Evolutionary conservation across 2,797 vertebrate species (phyloP).

Genomic region (Tragelaphus oryx): DNA sequence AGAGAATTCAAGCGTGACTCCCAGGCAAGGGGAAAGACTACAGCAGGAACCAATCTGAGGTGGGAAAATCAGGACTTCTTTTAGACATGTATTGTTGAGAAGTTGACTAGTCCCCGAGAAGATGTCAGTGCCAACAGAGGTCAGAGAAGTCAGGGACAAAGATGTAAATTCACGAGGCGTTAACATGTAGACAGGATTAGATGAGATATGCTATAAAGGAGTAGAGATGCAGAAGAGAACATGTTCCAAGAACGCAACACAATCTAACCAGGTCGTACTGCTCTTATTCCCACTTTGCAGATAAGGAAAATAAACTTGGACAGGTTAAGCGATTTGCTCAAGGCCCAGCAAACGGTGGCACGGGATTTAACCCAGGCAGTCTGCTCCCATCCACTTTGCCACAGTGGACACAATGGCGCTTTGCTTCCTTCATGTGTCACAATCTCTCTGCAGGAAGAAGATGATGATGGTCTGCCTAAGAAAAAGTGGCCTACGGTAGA

Average conservation of each 20-base stretch:
- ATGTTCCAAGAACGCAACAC: not conserved
- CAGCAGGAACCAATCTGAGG: not conserved
- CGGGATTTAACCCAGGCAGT: not conserved
- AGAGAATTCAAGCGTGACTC: slow-evolving; percentile 8
- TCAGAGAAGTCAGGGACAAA: not conserved
- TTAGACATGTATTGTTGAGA: not conserved
- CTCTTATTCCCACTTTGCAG: not conserved
- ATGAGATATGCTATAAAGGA: not conserved
- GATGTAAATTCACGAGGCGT: not conserved
- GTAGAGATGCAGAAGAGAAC: not conserved
- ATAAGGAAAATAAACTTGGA: not conserved
- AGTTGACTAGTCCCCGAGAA: not conserved
- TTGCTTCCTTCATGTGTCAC: not conserved
- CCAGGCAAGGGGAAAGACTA: not conserved
- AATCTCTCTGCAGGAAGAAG: slow-evolving; percentile 87
- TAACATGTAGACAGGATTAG: not conserved
- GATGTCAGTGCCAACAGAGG: not conserved
- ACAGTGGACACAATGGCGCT: not conserved
- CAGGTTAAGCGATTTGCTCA: not conserved
- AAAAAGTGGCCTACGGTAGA: slow-evolving; percentile 99
- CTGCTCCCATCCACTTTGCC: not conserved
- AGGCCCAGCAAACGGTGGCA: not conserved
- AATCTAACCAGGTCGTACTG: not conserved
- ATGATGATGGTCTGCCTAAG: slow-evolving; percentile 93
- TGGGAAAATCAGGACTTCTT: not conserved